A percentile compares a stretch with the other conserved stretches of the same genome.
phyloP scores from a whole-genome alignment of 2,888 invertebrate species.

The Lamproptera curius region DNA sequence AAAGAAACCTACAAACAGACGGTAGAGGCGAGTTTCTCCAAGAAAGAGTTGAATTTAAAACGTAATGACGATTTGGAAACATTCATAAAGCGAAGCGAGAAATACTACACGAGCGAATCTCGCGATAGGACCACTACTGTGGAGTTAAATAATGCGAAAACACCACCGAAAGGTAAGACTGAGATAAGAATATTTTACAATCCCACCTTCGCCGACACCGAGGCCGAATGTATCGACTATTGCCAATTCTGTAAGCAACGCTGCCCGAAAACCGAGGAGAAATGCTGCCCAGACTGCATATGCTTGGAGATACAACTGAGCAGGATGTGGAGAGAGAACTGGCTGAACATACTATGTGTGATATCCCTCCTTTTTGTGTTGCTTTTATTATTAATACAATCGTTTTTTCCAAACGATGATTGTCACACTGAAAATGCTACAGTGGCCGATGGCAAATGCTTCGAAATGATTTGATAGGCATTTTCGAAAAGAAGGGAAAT shows the following conservation, averaged over 20 bases:
- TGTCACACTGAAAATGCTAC: slow-evolving; percentile 41
- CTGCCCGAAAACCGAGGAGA: slow-evolving; percentile 55
- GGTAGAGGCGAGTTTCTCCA: slow-evolving; percentile 62
- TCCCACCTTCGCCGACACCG: slow-evolving; percentile 58
- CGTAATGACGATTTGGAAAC: slow-evolving; percentile 55
- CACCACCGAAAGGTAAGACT: slow-evolving; percentile 46
- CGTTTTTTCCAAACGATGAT: slow-evolving; percentile 42
- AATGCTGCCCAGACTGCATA: slow-evolving; percentile 57
- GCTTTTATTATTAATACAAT: slow-evolving; percentile 54
- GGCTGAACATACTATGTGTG: slow-evolving; percentile 61
- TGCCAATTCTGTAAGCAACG: slow-evolving; percentile 54
- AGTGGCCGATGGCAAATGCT: slow-evolving; percentile 39
- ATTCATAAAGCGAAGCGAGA: slow-evolving; percentile 69
- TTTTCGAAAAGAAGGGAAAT: slow-evolving; percentile 2
- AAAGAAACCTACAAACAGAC: slow-evolving; percentile 62
- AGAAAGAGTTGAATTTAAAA: slow-evolving; percentile 47
- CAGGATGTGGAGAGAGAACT: slow-evolving; percentile 59
- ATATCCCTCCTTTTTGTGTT: slow-evolving; percentile 54
- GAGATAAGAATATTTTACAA: slow-evolving; percentile 70
- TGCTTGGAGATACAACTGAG: slow-evolving; percentile 57
- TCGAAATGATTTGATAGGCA: slow-evolving; percentile 42
- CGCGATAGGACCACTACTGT: slow-evolving; percentile 52
- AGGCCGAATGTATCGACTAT: slow-evolving; percentile 40
- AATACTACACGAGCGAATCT: slow-evolving; percentile 58
- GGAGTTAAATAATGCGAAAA: slow-evolving; percentile 40